Base-by-base conservation (phyloP, 1,140 invertebrate species). In the Eriosoma lanigerum region DNA sequence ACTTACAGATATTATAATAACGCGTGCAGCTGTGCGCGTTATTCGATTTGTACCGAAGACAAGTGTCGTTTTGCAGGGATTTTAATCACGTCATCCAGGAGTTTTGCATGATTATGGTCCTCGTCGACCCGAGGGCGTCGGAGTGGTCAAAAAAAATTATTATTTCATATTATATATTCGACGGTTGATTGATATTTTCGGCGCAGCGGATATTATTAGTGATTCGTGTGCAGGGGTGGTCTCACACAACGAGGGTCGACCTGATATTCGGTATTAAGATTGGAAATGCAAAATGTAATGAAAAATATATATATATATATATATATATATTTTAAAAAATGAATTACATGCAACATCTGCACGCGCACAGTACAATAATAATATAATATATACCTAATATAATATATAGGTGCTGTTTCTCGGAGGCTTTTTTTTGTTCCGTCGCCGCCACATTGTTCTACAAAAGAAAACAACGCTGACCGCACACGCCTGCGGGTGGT, bases 391-490 rank as follows among this genome's bases (percentile, higher is more conserved):
- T 29, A 32, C 5, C 3, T 12, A 58, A n/a, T 38, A n/a, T 17
- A 4, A 38, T 32, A 0, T 62, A 48, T 48, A 68, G 38, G 48
- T 68, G n/a, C 15, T 3, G 44, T 26, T 1, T 68, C 1, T 62
- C 10, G 15, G 8, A 68, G 38, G 15, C n/a, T 46, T 68, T 17
- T 46, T 68, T 17, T 38, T 46, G 38, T 6, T 24, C 13, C n/a
- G 3, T 19, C 38, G 66, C 44, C 21, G 21, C 17, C 60, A 0
- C 26, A 38, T 76, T 58, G 73, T 76, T 76, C 50, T 56, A 58
- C 73, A 76, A 76, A 76, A 76, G 54, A 56, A 76, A 76, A 56
- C 73, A 54, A 38, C 32, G 32, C n/a, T 68, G 21, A 76, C 50
- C 26, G 73, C 29, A 32, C 70, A 58, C 52, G 17, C 56, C 38